A percentile compares a stretch with the other conserved stretches of the same genome.
phyloP scores from a whole-genome alignment of 2,113 vertebrate species.

The Tiliqua scincoides region DNA sequence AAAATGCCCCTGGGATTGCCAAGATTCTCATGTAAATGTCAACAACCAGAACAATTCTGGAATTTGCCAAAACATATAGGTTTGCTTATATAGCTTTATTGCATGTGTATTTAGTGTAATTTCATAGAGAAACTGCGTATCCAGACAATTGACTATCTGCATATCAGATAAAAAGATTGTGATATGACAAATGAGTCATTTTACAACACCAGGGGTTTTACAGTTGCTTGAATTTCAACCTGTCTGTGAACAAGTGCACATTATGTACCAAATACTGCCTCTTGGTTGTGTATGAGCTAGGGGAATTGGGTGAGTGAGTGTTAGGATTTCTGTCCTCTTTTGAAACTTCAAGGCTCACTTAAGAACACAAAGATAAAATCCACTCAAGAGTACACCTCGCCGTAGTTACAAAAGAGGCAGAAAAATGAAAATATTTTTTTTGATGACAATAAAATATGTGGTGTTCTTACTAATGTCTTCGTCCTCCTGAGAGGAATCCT shows the following conservation, averaged over 20 bases:
- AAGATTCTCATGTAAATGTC: neutral
- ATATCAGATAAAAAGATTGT: neutral
- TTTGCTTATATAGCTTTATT: neutral
- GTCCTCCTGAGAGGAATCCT: conserved; percentile 90
- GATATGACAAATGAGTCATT: neutral
- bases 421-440: conserved; percentile 43
- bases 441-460: conserved; percentile 18
- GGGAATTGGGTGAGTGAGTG: neutral
- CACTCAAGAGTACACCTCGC: neutral
- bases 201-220: neutral
- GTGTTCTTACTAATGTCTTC: conserved; percentile 88
- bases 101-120: neutral
- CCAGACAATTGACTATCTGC: neutral
- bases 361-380: neutral
- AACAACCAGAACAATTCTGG: neutral
- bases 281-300: neutral
- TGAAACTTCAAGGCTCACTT: neutral
- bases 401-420: neutral
- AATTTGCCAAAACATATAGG: neutral
- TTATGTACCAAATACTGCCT: neutral
- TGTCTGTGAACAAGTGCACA: neutral
- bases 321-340: neutral
- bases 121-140: neutral
- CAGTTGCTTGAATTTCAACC: neutral
- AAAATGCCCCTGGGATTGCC: neutral